Percentiles rank a stretch among this genome's conserved stretches.
Evolutionary conservation across 2,797 vertebrate genomes (phyloP).

Genomic region (Novumbra hubbsi): DNA sequence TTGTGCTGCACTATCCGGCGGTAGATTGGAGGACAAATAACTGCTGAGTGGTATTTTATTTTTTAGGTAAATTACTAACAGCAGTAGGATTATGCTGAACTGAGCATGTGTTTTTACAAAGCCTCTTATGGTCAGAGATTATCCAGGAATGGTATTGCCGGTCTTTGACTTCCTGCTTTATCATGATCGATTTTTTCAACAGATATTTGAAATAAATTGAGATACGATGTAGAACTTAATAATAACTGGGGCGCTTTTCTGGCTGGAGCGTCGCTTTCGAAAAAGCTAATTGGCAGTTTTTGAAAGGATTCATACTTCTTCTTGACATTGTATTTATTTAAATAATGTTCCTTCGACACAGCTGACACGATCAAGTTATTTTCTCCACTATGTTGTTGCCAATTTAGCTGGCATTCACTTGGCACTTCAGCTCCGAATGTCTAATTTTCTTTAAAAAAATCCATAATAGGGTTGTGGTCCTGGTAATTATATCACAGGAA

Average conservation of each 20-base stretch:
- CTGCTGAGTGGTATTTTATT: conserved; percentile 16
- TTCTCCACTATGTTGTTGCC: neutral
- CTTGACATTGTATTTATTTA: neutral
- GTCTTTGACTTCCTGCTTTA: conserved; percentile 25
- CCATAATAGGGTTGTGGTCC: neutral
- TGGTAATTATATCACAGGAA: neutral
- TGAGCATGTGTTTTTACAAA: conserved; percentile 50
- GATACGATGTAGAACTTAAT: conserved; percentile 33
- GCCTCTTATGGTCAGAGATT: conserved; percentile 41
- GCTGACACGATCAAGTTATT: neutral
- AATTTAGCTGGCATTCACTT: conserved; percentile 2
- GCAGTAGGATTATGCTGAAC: conserved; percentile 33
- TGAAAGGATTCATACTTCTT: neutral
- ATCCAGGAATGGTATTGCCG: conserved; percentile 39
- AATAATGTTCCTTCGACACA: neutral
- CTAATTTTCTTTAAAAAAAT: neutral
- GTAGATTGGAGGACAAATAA: conserved; percentile 2
- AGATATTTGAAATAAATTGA: conserved; percentile 18
- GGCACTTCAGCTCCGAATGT: neutral
- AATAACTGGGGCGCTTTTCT: neutral
- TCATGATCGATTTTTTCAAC: conserved; percentile 26
- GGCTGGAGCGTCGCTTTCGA: neutral
- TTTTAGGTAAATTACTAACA: conserved; percentile 21
- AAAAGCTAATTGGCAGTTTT: neutral
- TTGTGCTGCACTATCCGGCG: neutral